Base-by-base conservation (phyloP, 2,113 vertebrate genomes). In the Equus przewalskii region DNA sequence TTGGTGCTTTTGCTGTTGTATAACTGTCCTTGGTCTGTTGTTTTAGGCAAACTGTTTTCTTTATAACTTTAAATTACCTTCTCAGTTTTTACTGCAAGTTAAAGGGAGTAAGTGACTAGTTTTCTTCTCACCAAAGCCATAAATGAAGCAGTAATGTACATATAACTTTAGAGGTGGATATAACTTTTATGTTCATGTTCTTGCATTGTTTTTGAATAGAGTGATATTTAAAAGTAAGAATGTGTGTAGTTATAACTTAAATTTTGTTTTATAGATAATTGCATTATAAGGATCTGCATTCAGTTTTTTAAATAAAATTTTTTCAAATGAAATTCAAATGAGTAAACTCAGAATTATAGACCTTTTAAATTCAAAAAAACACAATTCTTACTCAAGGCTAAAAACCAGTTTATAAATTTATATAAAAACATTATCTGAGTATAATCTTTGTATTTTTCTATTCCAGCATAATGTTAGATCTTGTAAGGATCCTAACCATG, bases 191-290 rank as follows among this genome's bases (percentile, higher is more conserved):
- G 2, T 93, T 95, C 4, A 62, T 79, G 88, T 94, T 73, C 16
- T 8, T 79, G 30, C 3, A 24, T 6, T 93, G 3, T 33, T 70
- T 96, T 85, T 96, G 78, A 85, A 54, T 33, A 81, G 67, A 93
- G 30, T 73, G 49, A 36, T 93, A 88, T 67, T 69, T 96, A 73
- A 92, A 91, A 94, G 36, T 89, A 75, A 24, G 33, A 78, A 26
- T 86, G 15, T 89, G 33, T 82, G 6, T 64, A 58, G 44, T 65
- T 96, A n/a, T 33, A 70, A 94, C 93, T 96, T 91, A 83, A 94
- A 65, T 89, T 96, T 91, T 96, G 46, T 92, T 92, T 95, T 30
- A 78, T 64, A 78, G 11, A 5, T 69, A 82, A 82, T 91, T 85
- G 30, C 84, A 10, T 84, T 78, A 54, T 41, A 86, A 60, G 44